phyloP scores from a whole-genome alignment of 2,113 vertebrate species.

The Pelodiscus sinensis region DNA sequence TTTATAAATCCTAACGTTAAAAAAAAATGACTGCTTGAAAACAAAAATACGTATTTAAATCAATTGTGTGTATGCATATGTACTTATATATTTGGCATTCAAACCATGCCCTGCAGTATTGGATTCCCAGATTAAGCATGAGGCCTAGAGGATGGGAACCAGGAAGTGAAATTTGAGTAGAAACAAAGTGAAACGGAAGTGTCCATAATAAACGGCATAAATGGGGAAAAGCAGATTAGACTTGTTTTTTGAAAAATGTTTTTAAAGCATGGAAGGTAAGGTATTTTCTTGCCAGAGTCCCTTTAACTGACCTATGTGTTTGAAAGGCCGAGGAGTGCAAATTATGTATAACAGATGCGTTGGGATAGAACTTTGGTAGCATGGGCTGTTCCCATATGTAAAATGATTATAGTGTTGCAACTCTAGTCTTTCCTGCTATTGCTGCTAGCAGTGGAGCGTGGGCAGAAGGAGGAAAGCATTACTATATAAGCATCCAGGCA shows the following conservation, averaged over 20 bases:
- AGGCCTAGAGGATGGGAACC: not conserved
- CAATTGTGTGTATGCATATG: not conserved
- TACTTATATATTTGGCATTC: not conserved
- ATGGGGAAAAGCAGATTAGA: not conserved
- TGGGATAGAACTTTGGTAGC: not conserved
- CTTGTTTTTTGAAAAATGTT: not conserved
- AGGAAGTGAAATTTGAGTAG: not conserved
- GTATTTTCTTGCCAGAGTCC: not conserved
- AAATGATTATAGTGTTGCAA: not conserved
- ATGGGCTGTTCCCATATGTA: not conserved
- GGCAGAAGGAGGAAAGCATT: not conserved
- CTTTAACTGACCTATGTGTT: not conserved
- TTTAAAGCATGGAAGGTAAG: not conserved
- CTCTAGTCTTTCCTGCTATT: not conserved
- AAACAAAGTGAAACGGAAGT: not conserved
- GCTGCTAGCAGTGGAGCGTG: not conserved
- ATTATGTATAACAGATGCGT: not conserved
- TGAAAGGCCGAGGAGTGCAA: not conserved
- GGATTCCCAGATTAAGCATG: not conserved
- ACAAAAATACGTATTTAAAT: fast-evolving
- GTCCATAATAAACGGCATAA: not conserved
- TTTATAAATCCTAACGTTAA: fast-evolving
- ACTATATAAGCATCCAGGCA: not conserved
- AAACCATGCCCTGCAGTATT: not conserved
- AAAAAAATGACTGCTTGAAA: fast-evolving